Evolutionary conservation across 1,140 invertebrate species (phyloP).

Genomic region (Cydia pomonella): DNA sequence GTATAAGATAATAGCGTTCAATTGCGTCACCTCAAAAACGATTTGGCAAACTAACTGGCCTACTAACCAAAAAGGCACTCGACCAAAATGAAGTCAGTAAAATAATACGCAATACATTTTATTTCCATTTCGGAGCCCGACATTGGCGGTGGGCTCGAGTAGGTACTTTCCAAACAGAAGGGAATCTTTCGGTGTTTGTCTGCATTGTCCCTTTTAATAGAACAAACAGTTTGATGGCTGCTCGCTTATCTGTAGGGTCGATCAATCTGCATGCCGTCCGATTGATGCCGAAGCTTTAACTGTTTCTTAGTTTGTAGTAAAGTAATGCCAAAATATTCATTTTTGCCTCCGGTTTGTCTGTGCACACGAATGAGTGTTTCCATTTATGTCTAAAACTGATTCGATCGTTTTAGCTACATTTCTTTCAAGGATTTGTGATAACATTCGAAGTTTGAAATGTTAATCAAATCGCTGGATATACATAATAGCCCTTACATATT

Average conservation of each 20-base stretch:
- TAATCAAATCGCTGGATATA: no score
- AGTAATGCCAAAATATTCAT: not conserved
- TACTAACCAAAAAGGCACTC: conserved; percentile 29
- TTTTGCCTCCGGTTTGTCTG: no score
- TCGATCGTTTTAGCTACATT: no score
- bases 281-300: conserved; percentile 49
- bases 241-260: conserved; percentile 48
- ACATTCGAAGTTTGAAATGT: no score
- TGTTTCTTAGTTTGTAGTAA: conserved; percentile 4
- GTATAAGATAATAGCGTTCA: not conserved
- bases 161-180: conserved; percentile 42
- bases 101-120: conserved; percentile 31
- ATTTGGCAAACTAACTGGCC: not conserved
- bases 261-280: conserved; percentile 49
- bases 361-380: no score
- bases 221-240: conserved; percentile 69
- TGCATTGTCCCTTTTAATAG: conserved; percentile 70
- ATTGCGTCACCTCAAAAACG: conserved; percentile 6
- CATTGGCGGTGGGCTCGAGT: conserved; percentile 39
- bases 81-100: conserved; percentile 37
- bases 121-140: conserved; percentile 24
- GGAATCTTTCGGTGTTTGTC: conserved; percentile 56
- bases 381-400: no score
- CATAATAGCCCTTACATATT: no score
- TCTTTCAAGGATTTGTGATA: no score